Evolutionary conservation across 2,888 invertebrate genomes (phyloP), one percentile per base, ranked within the genome.

Genomic region (Eubasilissa splendida): DNA sequence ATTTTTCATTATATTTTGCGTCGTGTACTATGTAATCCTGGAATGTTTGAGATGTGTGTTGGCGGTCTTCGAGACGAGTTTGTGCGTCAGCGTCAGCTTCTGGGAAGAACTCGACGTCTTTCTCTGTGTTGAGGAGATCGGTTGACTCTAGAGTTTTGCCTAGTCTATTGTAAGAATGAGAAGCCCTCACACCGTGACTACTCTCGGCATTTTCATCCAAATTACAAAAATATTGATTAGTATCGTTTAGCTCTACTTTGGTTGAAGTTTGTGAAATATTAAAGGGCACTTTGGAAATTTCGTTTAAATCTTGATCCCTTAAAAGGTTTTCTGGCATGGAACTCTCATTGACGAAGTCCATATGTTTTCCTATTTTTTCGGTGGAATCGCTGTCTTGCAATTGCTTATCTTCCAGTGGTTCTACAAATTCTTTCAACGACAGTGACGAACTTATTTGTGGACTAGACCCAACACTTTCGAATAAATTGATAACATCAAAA

Each of bases 91-190:
- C 12, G 8, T 63, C 31, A 63, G 12, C 42, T n/a, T 22, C 11
- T n/a, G 8, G n/a, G 3, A 8, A 7, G 14, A 22, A 59, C 22
- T 59, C 59, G 14, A 59, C 14, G 14, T 59, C 22, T n/a, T 12
- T 58, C n/a, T 11, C n/a, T n/a, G 58, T 58, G 58, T 73, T 58
- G 58, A 73, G 71, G 31, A 73, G 71, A 42, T 73, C 71, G n/a
- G 71, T 73, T 4, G 71, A 56, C 56, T 73, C 71, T 7, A 56
- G 22, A 33, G 71, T 73, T 58, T 73, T 58, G 2, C 71, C 71
- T 9, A 73, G 14, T 33, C 58, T 54, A 11, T 73, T 73, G n/a
- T 56, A 73, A 2, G 71, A 73, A 12, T 73, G 31, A 4, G 71
- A 73, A 12, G 12, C 33, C 5, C 22, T 56, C 3, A 73, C 71